phyloP scores from a whole-genome alignment of 92 coral and sea anemone genomes.

The Pocillopora grandis region DNA sequence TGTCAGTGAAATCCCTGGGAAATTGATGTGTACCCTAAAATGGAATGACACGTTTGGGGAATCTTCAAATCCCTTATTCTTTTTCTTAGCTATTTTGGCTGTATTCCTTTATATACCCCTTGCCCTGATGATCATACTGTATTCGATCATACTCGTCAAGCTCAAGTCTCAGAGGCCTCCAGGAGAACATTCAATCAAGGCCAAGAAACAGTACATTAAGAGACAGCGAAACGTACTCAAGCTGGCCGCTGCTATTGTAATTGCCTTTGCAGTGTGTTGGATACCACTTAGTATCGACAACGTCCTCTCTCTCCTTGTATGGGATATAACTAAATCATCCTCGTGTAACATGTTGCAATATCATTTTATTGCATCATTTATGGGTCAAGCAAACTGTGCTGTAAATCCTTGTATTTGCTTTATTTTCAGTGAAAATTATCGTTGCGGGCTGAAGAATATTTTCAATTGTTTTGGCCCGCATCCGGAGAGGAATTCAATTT shows the following conservation, averaged over 20 bases:
- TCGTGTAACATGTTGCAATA: background rate
- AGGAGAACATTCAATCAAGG: constrained; percentile 1
- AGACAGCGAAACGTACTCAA: constrained; percentile 30
- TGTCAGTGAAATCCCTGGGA: background rate
- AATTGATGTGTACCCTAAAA: background rate
- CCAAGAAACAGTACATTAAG: background rate
- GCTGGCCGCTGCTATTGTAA: constrained; percentile 44
- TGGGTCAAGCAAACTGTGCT: constrained; percentile 46
- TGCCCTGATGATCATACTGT: background rate
- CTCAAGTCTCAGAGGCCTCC: constrained; percentile 12
- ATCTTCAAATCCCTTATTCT: background rate
- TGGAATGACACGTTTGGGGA: constrained; percentile 24
- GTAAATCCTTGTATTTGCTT: constrained; percentile 48
- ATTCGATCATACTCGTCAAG: constrained; percentile 1
- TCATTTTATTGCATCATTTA: constrained; percentile 1
- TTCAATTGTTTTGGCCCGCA: background rate
- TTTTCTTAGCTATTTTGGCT: background rate
- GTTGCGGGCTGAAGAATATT: constrained; percentile 18
- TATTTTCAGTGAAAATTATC: constrained; percentile 48
- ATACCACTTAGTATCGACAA: background rate
- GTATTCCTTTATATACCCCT: background rate
- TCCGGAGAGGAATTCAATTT: background rate
- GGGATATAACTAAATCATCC: constrained; percentile 3
- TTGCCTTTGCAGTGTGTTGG: constrained; percentile 42
- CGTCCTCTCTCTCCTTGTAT: constrained; percentile 36